Evolutionary conservation across 2,113 vertebrate species (phyloP).

Genomic region (Phalacrocorax brasilianus): DNA sequence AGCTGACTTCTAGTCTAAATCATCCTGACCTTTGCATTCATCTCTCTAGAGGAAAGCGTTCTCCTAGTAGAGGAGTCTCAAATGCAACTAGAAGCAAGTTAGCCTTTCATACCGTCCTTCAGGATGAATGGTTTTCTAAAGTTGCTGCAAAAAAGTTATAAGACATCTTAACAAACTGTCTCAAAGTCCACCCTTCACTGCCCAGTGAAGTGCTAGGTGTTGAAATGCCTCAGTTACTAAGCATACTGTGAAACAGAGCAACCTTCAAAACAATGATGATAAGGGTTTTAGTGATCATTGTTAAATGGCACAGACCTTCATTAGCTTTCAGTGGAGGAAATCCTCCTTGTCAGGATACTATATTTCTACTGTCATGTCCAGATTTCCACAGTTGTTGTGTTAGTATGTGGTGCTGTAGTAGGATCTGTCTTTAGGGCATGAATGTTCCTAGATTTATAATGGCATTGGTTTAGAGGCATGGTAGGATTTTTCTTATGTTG

Average conservation of each 20-base stretch:
- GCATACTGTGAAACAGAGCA: not conserved
- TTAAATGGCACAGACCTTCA: not conserved
- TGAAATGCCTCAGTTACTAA: not conserved
- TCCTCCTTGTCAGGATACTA: not conserved
- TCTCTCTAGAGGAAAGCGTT: not conserved
- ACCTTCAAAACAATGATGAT: not conserved
- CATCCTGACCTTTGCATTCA: constrained; percentile 33
- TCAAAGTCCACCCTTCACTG: not conserved
- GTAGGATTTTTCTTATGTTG: constrained; percentile 24
- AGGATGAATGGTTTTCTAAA: not conserved
- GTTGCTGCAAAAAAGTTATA: not conserved
- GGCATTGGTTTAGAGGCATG: not conserved
- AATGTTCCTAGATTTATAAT: not conserved
- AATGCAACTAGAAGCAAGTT: not conserved
- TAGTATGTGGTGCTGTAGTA: not conserved
- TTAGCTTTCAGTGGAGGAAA: not conserved
- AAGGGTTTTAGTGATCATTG: not conserved
- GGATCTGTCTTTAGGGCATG: not conserved
- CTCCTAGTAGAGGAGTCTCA: not conserved
- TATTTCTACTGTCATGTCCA: not conserved
- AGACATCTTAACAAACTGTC: not conserved
- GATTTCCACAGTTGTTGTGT: not conserved
- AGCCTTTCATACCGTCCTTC: not conserved
- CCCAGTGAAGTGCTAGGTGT: not conserved
- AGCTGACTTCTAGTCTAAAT: constrained; percentile 29